Evolutionary conservation across 2,888 invertebrate genomes (phyloP).

Genomic region (Plusia festucae): DNA sequence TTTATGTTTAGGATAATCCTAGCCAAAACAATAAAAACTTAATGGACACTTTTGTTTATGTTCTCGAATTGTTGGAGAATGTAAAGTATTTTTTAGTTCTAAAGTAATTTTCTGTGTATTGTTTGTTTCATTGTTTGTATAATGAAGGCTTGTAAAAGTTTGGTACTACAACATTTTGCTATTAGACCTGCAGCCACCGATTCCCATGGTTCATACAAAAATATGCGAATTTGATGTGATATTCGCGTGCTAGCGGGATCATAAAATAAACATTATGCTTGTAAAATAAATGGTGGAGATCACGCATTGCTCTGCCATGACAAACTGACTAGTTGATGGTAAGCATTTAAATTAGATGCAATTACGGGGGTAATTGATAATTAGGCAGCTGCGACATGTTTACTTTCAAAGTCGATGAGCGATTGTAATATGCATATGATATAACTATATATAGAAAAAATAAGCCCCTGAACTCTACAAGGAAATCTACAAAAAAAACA

Average conservation of each 20-base stretch:
- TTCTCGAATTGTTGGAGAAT: no score
- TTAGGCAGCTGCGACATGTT: neutral
- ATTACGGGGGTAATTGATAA: slow-evolving; percentile 10
- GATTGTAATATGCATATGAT: no score
- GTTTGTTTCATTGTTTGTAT: neutral
- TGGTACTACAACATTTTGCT: neutral
- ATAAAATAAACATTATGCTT: slow-evolving; percentile 36
- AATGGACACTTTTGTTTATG: neutral
- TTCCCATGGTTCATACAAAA: slow-evolving; percentile 23
- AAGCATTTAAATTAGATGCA: slow-evolving; percentile 26
- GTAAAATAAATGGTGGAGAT: slow-evolving; percentile 34
- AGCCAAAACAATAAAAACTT: neutral
- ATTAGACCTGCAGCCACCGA: slow-evolving; percentile 1
- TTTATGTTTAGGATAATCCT: neutral
- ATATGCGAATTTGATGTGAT: slow-evolving; percentile 31
- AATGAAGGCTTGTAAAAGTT: neutral
- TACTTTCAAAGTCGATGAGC: neutral
- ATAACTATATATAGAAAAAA: no score
- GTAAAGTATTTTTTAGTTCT: neutral
- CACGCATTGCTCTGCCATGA: slow-evolving; percentile 36
- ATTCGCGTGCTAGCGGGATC: slow-evolving; percentile 44
- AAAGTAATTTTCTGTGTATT: neutral
- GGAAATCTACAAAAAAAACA: no score
- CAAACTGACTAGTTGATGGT: slow-evolving; percentile 9
- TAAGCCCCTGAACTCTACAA: no score